phyloP scores from a whole-genome alignment of 2,797 vertebrate species.

The Pampus argenteus region DNA sequence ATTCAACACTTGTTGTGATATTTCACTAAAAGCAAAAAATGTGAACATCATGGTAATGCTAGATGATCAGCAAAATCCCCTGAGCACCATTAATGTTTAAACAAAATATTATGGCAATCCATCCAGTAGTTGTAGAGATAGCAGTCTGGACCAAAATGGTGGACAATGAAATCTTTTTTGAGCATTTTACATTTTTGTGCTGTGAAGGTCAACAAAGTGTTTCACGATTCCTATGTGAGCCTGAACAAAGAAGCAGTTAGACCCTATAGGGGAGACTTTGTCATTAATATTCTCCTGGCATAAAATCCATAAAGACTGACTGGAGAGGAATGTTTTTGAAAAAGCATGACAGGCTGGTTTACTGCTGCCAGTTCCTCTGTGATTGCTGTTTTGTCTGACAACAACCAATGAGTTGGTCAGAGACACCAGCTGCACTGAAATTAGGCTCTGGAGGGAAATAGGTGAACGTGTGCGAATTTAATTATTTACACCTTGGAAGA shows the following conservation, averaged over 20 bases:
- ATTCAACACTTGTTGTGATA: background rate
- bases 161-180: constrained; percentile 1
- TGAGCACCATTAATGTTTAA: background rate
- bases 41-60: too few relatives aligned
- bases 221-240: constrained; percentile 48
- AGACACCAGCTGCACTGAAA: constrained; percentile 21
- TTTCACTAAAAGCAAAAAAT: background rate
- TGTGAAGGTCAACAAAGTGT: constrained; percentile 55
- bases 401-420: constrained; percentile 34
- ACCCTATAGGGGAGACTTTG: constrained; percentile 36
- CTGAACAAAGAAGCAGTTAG: constrained; percentile 55
- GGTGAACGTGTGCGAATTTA: constrained; percentile 35
- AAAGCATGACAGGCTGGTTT: constrained; percentile 54
- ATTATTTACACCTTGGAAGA: constrained; percentile 56
- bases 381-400: constrained; percentile 54
- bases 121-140: background rate
- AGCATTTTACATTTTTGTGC: constrained; percentile 26
- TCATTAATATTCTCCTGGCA: constrained; percentile 62
- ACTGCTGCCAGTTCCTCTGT: constrained; percentile 56
- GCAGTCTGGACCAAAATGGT: background rate
- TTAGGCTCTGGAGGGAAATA: constrained; percentile 25
- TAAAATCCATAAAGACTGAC: constrained; percentile 46
- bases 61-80: background rate
- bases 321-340: constrained; percentile 51
- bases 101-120: background rate